A percentile compares a stretch with the other conserved stretches of the same genome.
Evolutionary conservation across 2,797 vertebrate genomes (phyloP).

Genomic region (Chlorospingus flavigularis): DNA sequence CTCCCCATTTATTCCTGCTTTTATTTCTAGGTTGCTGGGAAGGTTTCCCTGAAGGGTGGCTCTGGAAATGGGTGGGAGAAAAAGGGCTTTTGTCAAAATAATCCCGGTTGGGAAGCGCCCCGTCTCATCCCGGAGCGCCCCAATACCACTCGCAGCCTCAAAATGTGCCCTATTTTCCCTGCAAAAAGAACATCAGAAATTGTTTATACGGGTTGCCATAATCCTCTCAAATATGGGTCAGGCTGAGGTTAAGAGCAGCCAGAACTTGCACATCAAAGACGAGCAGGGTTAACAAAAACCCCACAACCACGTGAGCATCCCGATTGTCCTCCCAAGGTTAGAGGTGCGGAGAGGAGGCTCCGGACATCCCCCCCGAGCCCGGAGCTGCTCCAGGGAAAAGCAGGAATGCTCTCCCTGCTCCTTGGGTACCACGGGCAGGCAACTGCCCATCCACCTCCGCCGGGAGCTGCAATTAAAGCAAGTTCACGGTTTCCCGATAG

Average conservation of each 20-base stretch:
- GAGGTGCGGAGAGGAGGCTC: not conserved
- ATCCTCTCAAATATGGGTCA: conserved; percentile 68
- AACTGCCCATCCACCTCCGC: conserved; percentile 33
- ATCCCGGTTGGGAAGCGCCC: not conserved
- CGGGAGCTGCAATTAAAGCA: conserved; percentile 56
- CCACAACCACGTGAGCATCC: not conserved
- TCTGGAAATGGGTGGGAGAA: not conserved
- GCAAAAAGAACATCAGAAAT: conserved; percentile 63
- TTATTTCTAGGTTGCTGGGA: not conserved
- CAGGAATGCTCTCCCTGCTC: not conserved
- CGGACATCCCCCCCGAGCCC: not conserved
- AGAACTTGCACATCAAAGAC: conserved; percentile 69
- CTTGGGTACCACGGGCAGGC: conserved; percentile 10
- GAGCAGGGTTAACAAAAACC: conserved; percentile 49
- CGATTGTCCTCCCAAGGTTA: conserved; percentile 4
- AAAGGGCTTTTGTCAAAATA: conserved; percentile 29
- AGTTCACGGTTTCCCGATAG: conserved; percentile 60
- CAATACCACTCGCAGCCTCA: not conserved
- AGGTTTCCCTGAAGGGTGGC: not conserved
- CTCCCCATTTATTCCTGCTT: not conserved
- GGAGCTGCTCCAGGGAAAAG: not conserved
- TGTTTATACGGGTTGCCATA: conserved; percentile 64
- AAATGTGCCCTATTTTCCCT: conserved; percentile 56
- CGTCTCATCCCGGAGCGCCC: not conserved
- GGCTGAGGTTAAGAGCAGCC: conserved; percentile 70